phyloP scores from a whole-genome alignment of 2,797 vertebrate species.

The Thalassophryne amazonica region DNA sequence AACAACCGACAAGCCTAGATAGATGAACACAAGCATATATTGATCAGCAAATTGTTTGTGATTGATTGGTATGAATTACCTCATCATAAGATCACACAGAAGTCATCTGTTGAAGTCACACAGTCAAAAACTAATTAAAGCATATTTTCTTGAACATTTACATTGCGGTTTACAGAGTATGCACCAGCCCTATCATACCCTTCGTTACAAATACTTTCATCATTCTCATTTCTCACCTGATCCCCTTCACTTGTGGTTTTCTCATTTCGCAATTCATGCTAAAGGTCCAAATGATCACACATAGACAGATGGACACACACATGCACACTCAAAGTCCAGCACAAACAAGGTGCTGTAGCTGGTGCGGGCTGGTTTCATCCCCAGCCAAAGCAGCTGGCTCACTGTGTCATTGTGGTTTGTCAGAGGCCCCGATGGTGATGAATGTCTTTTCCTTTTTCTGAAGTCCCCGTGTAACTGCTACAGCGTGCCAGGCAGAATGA shows the following conservation, averaged over 20 bases:
- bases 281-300: constrained; percentile 5
- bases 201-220: too few species aligned
- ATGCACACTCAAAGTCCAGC: constrained; percentile 15
- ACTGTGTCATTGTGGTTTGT: constrained; percentile 63
- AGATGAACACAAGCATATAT: too few species aligned
- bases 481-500: constrained; percentile 75
- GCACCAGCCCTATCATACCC: too few species aligned
- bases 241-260: background rate
- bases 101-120: too few species aligned
- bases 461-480: constrained; percentile 68
- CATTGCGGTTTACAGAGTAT: too few species aligned
- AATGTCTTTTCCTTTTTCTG: constrained; percentile 74
- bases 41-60: too few species aligned
- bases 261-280: background rate
- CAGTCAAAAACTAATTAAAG: too few species aligned
- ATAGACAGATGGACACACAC: constrained; percentile 1
- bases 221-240: constrained; percentile 4
- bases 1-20: too few species aligned
- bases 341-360: constrained; percentile 27
- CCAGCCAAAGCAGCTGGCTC: constrained; percentile 60
- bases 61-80: too few species aligned
- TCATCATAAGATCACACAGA: too few species aligned
- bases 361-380: constrained; percentile 56
- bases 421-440: constrained; percentile 74
- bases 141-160: too few species aligned